These are phyloP conservation scores for Sinelater perroti DNA, from an alignment of 2,888 invertebrate genomes.

Conservation along the genomic window DNA sequence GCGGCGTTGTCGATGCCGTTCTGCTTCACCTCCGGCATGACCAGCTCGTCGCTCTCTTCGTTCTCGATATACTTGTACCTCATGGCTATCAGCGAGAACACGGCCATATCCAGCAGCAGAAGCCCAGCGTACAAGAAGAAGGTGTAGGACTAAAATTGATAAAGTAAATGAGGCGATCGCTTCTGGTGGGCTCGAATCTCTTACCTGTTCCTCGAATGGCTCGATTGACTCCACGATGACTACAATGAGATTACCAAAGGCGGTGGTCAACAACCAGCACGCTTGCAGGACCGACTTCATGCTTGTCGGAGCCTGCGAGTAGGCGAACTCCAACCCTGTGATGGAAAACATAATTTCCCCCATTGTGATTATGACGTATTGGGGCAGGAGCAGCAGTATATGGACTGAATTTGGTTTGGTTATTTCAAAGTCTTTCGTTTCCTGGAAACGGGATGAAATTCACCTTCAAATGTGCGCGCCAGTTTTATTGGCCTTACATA, in stretches of 20 bases:
- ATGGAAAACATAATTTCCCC: slow-evolving; percentile 97
- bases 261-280: slow-evolving; percentile 90
- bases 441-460: no score
- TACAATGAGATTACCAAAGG: slow-evolving; percentile 93
- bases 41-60: slow-evolving; percentile 49
- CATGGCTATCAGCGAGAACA: slow-evolving; percentile 83
- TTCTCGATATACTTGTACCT: slow-evolving; percentile 77
- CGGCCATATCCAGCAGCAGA: slow-evolving; percentile 83
- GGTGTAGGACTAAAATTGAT: slow-evolving; percentile 83
- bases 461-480: no score
- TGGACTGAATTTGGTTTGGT: slow-evolving; percentile 78
- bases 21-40: slow-evolving; percentile 21
- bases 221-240: slow-evolving; percentile 84
- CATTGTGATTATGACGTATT: slow-evolving; percentile 90
- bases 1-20: slow-evolving; percentile 39
- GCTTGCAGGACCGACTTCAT: slow-evolving; percentile 97
- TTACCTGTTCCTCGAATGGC: slow-evolving; percentile 79
- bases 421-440: slow-evolving; percentile 52
- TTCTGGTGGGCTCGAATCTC: slow-evolving; percentile 44
- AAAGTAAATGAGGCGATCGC: no score
- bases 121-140: slow-evolving; percentile 87
- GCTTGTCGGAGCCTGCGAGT: slow-evolving; percentile 88
- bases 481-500: slow-evolving; percentile 53
- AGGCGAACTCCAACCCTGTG: slow-evolving; percentile 95
- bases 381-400: slow-evolving; percentile 88